Percentiles rank a stretch among this genome's conserved stretches.
phyloP scores from a whole-genome alignment of 2,113 vertebrate species.

The Tyrannus savana region DNA sequence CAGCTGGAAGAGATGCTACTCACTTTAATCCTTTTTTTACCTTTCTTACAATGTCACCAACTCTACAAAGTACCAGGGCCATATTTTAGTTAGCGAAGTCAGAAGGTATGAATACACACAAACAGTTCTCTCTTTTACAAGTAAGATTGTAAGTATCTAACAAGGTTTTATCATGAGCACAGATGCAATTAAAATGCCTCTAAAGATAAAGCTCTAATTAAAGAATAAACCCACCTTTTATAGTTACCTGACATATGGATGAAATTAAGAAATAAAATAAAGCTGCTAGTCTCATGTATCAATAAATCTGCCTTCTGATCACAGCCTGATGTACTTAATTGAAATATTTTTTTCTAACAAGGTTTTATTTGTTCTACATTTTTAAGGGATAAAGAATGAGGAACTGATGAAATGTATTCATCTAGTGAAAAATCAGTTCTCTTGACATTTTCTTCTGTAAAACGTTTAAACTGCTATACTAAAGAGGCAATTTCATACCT shows the following conservation, averaged over 20 bases:
- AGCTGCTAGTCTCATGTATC: neutral
- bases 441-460: neutral
- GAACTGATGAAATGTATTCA: neutral
- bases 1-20: neutral
- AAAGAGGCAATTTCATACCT: neutral
- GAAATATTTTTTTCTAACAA: neutral
- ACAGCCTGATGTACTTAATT: neutral
- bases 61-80: neutral
- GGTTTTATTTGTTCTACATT: neutral
- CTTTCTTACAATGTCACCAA: neutral
- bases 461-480: neutral
- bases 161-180: no score
- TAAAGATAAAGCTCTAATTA: neutral
- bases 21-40: neutral
- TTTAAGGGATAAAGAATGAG: neutral
- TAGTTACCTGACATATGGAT: neutral
- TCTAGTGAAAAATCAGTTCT: neutral
- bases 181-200: neutral
- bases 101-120: neutral
- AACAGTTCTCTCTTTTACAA: neutral
- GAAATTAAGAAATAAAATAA: slow-evolving; percentile 29
- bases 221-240: neutral
- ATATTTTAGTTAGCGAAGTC: neutral
- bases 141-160: neutral
- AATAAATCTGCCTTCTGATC: neutral